phyloP scores from a whole-genome alignment of 2,888 invertebrate species.

The Drosophila bunnanda region DNA sequence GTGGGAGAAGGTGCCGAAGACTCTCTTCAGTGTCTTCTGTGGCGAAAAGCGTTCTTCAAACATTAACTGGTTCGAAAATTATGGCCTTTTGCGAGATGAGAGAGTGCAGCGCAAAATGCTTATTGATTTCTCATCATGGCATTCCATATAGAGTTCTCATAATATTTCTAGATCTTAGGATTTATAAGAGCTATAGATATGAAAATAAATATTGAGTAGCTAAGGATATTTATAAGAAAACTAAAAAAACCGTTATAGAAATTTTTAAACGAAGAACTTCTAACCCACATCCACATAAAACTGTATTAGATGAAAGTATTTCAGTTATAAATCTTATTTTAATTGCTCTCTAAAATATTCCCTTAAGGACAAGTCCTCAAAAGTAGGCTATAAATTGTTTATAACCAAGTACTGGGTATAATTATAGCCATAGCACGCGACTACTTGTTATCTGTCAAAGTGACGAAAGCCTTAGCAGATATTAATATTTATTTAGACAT shows the following conservation, averaged over 20 bases:
- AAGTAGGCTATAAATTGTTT: not conserved
- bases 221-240: too few species aligned
- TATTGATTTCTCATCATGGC: slow-evolving; percentile 67
- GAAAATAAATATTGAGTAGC: not conserved
- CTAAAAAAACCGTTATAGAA: too few species aligned
- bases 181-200: not conserved
- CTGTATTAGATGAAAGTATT: not conserved
- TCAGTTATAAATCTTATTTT: not conserved
- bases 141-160: not conserved
- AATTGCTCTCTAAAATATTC: not conserved
- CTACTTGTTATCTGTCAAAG: not conserved
- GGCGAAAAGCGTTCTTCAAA: slow-evolving; percentile 8
- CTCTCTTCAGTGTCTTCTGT: slow-evolving; percentile 2
- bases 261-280: too few species aligned
- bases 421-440: not conserved
- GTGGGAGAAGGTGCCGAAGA: slow-evolving; percentile 12
- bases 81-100: slow-evolving; percentile 56
- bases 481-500: slow-evolving; percentile 27
- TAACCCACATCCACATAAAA: too few species aligned
- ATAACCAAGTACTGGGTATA: not conserved
- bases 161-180: not conserved
- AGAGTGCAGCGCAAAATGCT: slow-evolving; percentile 49
- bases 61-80: slow-evolving; percentile 55
- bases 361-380: not conserved
- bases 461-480: slow-evolving; percentile 3